Conservation (phyloP, 2,113 vertebrate genomes). For the Zosterops japonicus region DNA sequence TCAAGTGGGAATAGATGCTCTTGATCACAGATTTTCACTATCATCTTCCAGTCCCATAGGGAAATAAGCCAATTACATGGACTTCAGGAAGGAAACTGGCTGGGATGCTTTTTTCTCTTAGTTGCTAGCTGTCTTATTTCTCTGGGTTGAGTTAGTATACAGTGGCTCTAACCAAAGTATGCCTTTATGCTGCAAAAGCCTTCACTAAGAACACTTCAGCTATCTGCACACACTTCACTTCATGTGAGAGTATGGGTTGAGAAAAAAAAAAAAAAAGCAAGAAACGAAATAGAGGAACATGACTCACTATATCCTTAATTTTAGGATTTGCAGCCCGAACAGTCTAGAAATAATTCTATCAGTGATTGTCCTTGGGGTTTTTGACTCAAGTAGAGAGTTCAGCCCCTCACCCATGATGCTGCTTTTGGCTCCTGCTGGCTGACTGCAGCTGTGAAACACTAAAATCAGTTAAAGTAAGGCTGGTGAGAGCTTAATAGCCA, state of each 20-base stretch:
- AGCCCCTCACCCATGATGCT: rapidly evolving
- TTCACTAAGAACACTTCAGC: not conserved
- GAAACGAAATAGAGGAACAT: not conserved
- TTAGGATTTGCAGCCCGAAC: not conserved
- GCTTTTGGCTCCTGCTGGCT: not conserved
- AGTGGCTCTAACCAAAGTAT: not conserved
- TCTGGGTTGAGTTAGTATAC: not conserved
- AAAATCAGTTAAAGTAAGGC: not conserved
- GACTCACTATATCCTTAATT: not conserved
- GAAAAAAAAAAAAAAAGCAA: not conserved
- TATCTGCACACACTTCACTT: not conserved
- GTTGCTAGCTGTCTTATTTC: not conserved
- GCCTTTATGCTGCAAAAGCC: not conserved
- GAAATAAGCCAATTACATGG: not conserved
- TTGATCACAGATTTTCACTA: not conserved
- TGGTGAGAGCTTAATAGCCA: not conserved
- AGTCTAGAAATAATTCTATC: not conserved
- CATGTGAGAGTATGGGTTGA: not conserved
- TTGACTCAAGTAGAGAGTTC: not conserved
- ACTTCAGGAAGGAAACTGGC: not conserved
- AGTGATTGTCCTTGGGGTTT: not conserved
- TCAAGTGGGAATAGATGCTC: not conserved
- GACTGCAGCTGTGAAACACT: not conserved
- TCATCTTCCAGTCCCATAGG: not conserved
- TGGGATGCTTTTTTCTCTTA: not conserved